Evolutionary conservation across 2,113 vertebrate species (phyloP), one percentile per base, ranked within the genome.

Genomic region (Leptobrachium leishanense): DNA sequence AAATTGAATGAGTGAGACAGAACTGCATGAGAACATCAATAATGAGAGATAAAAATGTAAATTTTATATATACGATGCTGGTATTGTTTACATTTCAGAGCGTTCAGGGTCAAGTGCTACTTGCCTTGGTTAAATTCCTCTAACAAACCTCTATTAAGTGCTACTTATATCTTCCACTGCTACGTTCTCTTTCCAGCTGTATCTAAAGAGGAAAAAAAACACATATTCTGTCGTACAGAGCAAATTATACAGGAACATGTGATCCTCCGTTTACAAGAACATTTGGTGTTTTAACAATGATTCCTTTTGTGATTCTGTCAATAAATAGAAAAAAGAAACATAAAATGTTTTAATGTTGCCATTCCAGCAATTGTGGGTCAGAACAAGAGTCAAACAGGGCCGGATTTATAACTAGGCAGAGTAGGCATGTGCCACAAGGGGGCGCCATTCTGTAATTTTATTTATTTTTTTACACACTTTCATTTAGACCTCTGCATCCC

Each of bases 121-220:
- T 67, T 44, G 43, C 68, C 43, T 71, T 54, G 54, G 40, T 65
- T n/a, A 79, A 54, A 55, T 73, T 65, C 39, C 76, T 79, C 59
- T 72, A 54, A 72, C 57, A 64, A 78, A 78, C 68, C 76, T 68
- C 46, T 43, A 20, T 57, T 74, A 80, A 80, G 77, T 46, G 77
- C 69, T 46, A 80, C 77, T 74, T 74, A 63, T 68, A n/a, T 44
- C 43, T 68, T 54, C 55, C 64, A 59, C 13, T 8, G 68, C 64
- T 74, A 65, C 71, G 68, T 79, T 46, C 41, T 74, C 65, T 80
- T 80, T 80, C 50, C 63, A 67, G 66, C 72, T 57, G 55, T 12
- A 59, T 74, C 8, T 50, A 50, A 50, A 50, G 46, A 74, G 15
- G 54, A 55, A 73, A 79, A 79, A 68, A 46, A 57, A 68, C 68